Evolutionary conservation across 2,888 invertebrate genomes (phyloP).

Genomic region (Tryphoninae sp.): DNA sequence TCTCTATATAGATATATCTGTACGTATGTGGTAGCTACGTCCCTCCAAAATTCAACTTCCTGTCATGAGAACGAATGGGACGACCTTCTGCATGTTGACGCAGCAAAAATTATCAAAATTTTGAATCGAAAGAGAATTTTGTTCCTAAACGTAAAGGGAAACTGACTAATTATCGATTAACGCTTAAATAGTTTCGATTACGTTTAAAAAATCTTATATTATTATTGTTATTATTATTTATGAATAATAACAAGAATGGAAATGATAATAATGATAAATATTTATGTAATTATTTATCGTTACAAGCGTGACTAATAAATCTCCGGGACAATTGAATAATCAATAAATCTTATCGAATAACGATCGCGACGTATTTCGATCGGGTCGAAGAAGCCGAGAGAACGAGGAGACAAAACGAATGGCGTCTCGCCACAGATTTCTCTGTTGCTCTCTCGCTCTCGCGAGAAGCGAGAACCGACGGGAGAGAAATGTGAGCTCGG

Average conservation of each 20-base stretch:
- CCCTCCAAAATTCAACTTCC: slow-evolving; percentile 59
- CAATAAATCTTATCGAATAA: background rate
- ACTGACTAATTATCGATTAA: too few species aligned
- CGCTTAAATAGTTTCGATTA: too few species aligned
- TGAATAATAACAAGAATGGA: too few species aligned
- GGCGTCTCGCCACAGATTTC: slow-evolving; percentile 63
- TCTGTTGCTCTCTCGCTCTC: slow-evolving; percentile 46
- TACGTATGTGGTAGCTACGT: slow-evolving; percentile 28
- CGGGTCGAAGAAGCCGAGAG: slow-evolving; percentile 21
- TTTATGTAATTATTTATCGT: too few species aligned
- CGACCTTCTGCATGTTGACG: slow-evolving; percentile 21
- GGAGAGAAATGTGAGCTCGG: slow-evolving; percentile 61
- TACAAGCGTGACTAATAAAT: too few species aligned
- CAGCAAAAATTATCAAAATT: too few species aligned
- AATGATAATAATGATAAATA: too few species aligned
- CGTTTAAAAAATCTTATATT: background rate
- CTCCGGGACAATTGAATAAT: background rate
- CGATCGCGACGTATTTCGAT: slow-evolving; percentile 7
- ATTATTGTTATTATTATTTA: slow-evolving; percentile 1
- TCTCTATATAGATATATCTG: slow-evolving; percentile 15
- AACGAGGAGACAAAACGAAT: slow-evolving; percentile 71
- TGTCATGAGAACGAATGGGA: slow-evolving; percentile 49
- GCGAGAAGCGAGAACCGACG: slow-evolving; percentile 46
- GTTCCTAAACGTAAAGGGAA: too few species aligned
- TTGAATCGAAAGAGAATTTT: background rate